phyloP scores from a whole-genome alignment of 1,140 invertebrate genomes.

The Physella acuta region DNA sequence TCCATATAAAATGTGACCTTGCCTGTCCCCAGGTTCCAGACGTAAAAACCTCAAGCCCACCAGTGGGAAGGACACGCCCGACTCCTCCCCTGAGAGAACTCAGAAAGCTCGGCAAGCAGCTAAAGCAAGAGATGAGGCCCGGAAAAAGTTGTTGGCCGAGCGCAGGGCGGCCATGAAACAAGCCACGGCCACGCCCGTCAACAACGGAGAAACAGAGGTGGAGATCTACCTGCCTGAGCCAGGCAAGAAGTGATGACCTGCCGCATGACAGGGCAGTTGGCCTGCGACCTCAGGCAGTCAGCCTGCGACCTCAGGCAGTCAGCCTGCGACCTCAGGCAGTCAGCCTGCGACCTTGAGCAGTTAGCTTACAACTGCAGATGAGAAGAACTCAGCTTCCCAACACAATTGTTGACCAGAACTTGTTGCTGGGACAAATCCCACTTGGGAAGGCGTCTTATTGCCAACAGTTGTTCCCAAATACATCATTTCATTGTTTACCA shows the following conservation, averaged over 20 bases:
- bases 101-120: slow-evolving; percentile 62
- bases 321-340: no score
- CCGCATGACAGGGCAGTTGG: no score
- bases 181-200: slow-evolving; percentile 46
- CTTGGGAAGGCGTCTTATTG: no score
- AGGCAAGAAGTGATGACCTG: slow-evolving; percentile 28
- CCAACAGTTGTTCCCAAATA: no score
- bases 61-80: slow-evolving; percentile 44
- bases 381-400: no score
- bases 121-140: slow-evolving; percentile 73
- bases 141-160: slow-evolving; percentile 79
- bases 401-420: no score
- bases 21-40: slow-evolving; percentile 38
- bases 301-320: no score
- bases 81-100: slow-evolving; percentile 52
- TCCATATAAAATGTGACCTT: slow-evolving; percentile 2
- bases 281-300: no score
- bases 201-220: slow-evolving; percentile 32
- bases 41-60: slow-evolving; percentile 38
- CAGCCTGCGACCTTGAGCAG: no score
- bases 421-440: no score
- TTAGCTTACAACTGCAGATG: no score
- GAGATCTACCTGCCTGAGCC: slow-evolving; percentile 50
- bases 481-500: no score
- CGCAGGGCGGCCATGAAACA: slow-evolving; percentile 67